Conservation (phyloP, 2,888 invertebrate species). For the Ctena decussata region DNA sequence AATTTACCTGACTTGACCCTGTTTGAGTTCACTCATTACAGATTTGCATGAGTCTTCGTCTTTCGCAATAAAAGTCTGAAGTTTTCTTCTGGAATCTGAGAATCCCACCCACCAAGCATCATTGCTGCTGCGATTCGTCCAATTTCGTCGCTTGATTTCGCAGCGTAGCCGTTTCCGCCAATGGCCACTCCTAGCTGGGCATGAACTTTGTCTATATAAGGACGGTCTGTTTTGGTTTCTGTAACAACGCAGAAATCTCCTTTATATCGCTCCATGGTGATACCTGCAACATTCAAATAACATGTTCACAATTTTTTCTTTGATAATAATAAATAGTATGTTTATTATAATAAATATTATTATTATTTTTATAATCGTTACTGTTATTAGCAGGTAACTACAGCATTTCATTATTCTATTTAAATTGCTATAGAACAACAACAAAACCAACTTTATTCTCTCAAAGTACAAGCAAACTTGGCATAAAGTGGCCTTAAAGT, state of each 20-base stretch:
- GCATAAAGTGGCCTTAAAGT: too few relatives aligned
- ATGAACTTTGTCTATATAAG: conserved; percentile 72
- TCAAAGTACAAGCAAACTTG: too few relatives aligned
- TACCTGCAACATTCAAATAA: conserved; percentile 56
- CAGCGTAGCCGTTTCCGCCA: conserved; percentile 78
- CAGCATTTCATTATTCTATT: too few relatives aligned
- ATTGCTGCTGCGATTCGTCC: conserved; percentile 76
- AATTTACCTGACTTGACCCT: too few relatives aligned
- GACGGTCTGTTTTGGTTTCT: conserved; percentile 64
- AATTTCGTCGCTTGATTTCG: conserved; percentile 80
- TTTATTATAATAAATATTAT: too few relatives aligned
- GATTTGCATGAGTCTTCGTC: not conserved
- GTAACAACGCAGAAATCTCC: conserved; percentile 69
- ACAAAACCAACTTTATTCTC: too few relatives aligned
- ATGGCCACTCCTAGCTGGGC: conserved; percentile 68
- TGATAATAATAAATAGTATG: too few relatives aligned
- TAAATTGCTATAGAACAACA: too few relatives aligned
- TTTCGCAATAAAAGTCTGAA: conserved; percentile 20
- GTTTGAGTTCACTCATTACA: too few relatives aligned
- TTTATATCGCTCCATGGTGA: conserved; percentile 50
- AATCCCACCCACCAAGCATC: conserved; percentile 73
- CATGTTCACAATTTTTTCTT: too few relatives aligned
- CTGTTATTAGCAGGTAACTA: too few relatives aligned
- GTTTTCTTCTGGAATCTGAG: conserved; percentile 51
- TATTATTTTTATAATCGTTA: too few relatives aligned